Evolutionary conservation across 2,888 invertebrate genomes (phyloP), one percentile per base, ranked within the genome.

Genomic region (Papilio demoleus): DNA sequence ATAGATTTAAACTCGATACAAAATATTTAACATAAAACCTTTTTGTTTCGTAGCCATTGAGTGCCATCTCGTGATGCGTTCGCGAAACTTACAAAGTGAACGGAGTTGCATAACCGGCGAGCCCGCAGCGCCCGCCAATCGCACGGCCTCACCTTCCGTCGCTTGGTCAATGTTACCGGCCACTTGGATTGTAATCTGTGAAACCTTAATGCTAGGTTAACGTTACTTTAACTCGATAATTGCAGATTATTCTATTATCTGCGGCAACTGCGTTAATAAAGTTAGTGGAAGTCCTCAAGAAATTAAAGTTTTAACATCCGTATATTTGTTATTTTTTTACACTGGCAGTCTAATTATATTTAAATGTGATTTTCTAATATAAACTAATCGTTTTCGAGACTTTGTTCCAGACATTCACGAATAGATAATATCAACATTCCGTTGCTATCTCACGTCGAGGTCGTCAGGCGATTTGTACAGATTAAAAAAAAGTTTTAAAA

Each of bases 101-200:
- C 75, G 82, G 78, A 63, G 63, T 70, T 69, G 70, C 65, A 70
- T 67, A 71, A 58, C 66, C 72, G 78, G 78, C 82, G 79, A 77
- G 82, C 81, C 83, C 79, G 77, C 82, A 65, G 72, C 67, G 68
- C 60, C 68, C 70, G 60, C 84, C 83, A 83, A 83, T 83, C 70
- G 68, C 71, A 53, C 59, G 47, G 47, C 60, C 36, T 59, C 50
- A 61, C 62, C 65, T 50, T 65, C 65, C 61, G 40, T 34, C 42
- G 42, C 61, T 65, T 69, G 68, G 65, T 68, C 65, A 65, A 59
- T 66, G 64, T 67, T 66, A 66, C 67, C 47, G 34, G 38, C 66
- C 50, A 56, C 53, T 56, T 56, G 53, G 53, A 64, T 63, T 60
- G 53, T 53, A 65, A 70, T 67, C 65, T 31, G 38, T 36, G 53